Conservation (phyloP, 2,888 invertebrate species). For the Apotomis turbidana region DNA sequence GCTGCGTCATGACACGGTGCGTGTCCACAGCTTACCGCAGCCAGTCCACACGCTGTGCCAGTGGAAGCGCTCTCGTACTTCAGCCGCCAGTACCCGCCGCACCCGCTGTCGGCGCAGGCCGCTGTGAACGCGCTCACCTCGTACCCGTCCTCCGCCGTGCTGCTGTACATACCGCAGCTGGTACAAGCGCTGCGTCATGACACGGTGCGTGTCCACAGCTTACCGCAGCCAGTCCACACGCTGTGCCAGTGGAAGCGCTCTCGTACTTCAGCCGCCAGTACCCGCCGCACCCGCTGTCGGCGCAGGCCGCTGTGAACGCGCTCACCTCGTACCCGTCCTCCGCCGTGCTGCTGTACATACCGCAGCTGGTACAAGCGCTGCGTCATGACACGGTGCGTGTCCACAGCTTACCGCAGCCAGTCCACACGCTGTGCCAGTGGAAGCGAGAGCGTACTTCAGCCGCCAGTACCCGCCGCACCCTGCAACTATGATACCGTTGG, state of each 20-base stretch:
- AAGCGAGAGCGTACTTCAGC: slow-evolving; percentile 86
- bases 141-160: slow-evolving; percentile 88
- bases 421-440: too few relatives aligned
- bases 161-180: slow-evolving; percentile 93
- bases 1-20: slow-evolving; percentile 58
- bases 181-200: slow-evolving; percentile 44
- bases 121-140: slow-evolving; percentile 91
- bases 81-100: slow-evolving; percentile 92
- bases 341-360: slow-evolving; percentile 86
- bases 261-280: slow-evolving; percentile 93
- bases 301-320: slow-evolving; percentile 87
- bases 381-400: slow-evolving; percentile 61
- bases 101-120: slow-evolving; percentile 88
- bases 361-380: slow-evolving; percentile 85
- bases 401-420: neutral
- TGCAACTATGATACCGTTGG: too few relatives aligned
- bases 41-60: too few relatives aligned
- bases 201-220: slow-evolving; percentile 59
- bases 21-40: slow-evolving; percentile 40
- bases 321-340: slow-evolving; percentile 93
- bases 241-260: too few relatives aligned
- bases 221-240: neutral
- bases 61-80: slow-evolving; percentile 82
- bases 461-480: slow-evolving; percentile 85
- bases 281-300: slow-evolving; percentile 92